phyloP scores from a whole-genome alignment of 2,113 vertebrate species.

The Sylvietta virens region DNA sequence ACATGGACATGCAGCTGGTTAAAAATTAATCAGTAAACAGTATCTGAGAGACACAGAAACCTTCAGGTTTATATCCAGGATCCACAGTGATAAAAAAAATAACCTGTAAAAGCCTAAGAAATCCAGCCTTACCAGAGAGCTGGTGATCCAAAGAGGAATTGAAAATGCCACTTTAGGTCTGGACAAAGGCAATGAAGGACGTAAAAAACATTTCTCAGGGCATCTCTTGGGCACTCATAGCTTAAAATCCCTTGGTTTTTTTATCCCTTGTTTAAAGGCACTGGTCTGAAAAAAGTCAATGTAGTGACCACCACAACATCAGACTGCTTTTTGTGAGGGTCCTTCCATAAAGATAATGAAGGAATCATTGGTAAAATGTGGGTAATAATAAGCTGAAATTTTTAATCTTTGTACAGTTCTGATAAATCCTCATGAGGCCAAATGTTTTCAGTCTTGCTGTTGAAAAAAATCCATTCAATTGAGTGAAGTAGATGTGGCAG shows the following conservation, averaged over 20 bases:
- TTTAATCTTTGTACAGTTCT: not conserved
- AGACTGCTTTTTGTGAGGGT: not conserved
- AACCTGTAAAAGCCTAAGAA: not conserved
- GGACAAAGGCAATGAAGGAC: not conserved
- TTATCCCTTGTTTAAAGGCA: not conserved
- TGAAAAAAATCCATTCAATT: not conserved
- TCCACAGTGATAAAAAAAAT: not conserved
- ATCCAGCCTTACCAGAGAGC: not conserved
- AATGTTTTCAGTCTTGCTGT: not conserved
- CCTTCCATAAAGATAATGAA: not conserved
- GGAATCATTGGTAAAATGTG: not conserved
- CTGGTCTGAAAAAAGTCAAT: not conserved
- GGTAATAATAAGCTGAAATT: not conserved
- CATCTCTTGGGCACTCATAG: not conserved
- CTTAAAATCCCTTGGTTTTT: not conserved
- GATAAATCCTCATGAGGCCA: not conserved
- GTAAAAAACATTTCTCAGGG: not conserved
- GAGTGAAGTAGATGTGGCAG: not conserved
- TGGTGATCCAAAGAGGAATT: not conserved
- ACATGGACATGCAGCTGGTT: not conserved
- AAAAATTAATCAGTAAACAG: not conserved
- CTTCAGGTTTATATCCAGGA: not conserved
- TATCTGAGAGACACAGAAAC: not conserved
- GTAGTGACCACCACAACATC: not conserved
- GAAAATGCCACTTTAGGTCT: not conserved